These are phyloP conservation scores for Condylostylus longicornis DNA, from an alignment of 1,140 invertebrate species.

Conservation along the genomic window DNA sequence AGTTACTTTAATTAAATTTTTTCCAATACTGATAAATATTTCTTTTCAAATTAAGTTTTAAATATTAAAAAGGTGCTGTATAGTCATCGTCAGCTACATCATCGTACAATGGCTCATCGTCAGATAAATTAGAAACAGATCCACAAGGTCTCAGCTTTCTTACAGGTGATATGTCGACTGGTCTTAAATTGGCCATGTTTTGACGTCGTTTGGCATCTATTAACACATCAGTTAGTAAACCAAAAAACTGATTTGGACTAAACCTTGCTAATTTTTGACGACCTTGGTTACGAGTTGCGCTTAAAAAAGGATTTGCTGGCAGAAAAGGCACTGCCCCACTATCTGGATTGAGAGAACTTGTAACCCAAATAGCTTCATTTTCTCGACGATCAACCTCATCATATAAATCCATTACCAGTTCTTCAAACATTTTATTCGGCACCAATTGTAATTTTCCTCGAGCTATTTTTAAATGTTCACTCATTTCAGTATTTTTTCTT, in stretches of 20 bases:
- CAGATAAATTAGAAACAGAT: constrained; percentile 56
- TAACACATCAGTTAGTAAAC: constrained; percentile 78
- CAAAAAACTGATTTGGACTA: constrained; percentile 72
- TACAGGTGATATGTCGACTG: no score
- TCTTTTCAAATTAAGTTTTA: no score
- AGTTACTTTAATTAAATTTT: no score
- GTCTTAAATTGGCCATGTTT: constrained; percentile 39
- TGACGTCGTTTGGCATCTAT: constrained; percentile 73
- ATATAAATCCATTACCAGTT: constrained; percentile 91
- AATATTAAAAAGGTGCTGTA: no score
- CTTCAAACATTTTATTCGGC: constrained; percentile 85
- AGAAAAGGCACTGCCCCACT: constrained; percentile 79
- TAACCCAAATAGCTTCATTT: constrained; percentile 74
- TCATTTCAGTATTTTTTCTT: constrained; percentile 42
- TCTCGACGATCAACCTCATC: constrained; percentile 95
- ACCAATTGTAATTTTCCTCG: constrained; percentile 70
- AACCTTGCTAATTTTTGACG: constrained; percentile 91
- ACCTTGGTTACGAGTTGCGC: constrained; percentile 90
- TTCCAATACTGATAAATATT: no score
- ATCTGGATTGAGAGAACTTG: constrained; percentile 51
- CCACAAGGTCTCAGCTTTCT: no score
- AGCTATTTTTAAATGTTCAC: constrained; percentile 48
- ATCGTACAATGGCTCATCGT: constrained; percentile 92
- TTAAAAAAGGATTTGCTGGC: constrained; percentile 85
- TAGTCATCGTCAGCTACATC: constrained; percentile 92